A percentile compares a stretch with the other conserved stretches of the same genome.
Evolutionary conservation across 2,113 vertebrate genomes (phyloP).

Genomic region (Trematomus loennbergii): DNA sequence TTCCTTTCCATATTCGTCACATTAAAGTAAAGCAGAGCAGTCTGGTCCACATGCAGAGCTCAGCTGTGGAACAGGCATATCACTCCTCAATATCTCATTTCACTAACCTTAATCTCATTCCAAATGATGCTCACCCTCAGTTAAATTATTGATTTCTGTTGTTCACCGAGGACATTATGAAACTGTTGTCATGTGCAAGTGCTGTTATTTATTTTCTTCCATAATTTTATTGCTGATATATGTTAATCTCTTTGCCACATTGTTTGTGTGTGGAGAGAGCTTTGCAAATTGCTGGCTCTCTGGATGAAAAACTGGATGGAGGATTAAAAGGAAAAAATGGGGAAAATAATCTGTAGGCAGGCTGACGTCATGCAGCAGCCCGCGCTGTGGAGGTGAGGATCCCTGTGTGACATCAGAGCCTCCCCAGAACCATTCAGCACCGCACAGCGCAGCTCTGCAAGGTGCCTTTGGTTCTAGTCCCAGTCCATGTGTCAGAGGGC

Average conservation of each 20-base stretch:
- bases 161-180: constrained; percentile 24
- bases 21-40: constrained; percentile 26
- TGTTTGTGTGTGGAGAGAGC: constrained; percentile 25
- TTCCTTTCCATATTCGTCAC: constrained; percentile 19
- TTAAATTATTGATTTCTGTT: constrained; percentile 25
- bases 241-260: constrained; percentile 38
- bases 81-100: constrained; percentile 22
- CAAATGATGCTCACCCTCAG: constrained; percentile 38
- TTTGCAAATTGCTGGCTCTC: constrained; percentile 49
- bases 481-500: not conserved
- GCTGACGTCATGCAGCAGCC: constrained; percentile 46
- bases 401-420: constrained; percentile 6
- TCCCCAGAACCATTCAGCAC: constrained; percentile 1
- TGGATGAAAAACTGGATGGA: constrained; percentile 63
- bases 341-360: constrained; percentile 64
- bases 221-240: constrained; percentile 11
- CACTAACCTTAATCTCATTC: constrained; percentile 44
- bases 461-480: constrained; percentile 31
- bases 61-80: constrained; percentile 19
- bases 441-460: constrained; percentile 5
- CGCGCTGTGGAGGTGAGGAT: constrained; percentile 41
- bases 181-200: not conserved
- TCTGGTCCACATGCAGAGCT: not conserved
- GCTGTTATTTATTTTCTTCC: not conserved
- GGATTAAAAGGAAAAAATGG: constrained; percentile 71